Conservation (phyloP, 2,797 vertebrate genomes). For the Petrocephalus schoutedeni region DNA sequence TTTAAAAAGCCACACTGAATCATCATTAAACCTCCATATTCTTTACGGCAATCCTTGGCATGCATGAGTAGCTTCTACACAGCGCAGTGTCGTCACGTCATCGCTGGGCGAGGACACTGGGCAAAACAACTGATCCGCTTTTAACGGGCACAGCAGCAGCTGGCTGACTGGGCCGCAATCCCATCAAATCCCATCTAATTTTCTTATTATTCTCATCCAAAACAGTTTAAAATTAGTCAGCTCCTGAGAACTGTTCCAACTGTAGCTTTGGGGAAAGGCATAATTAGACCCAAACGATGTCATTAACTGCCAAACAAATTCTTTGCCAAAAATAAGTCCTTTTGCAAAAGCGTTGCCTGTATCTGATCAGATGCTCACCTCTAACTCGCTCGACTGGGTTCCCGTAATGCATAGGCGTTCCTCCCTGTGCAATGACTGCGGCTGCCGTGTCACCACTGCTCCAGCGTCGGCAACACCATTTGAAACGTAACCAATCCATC, state of each 20-base stretch:
- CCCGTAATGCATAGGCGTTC: not conserved
- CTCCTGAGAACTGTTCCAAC: not conserved
- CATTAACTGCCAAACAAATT: not conserved
- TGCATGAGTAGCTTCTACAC: not conserved
- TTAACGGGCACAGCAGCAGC: not conserved
- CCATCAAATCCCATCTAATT: not conserved
- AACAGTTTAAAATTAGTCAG: not conserved
- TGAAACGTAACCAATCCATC: not conserved
- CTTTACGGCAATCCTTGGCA: not conserved
- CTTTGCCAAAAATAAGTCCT: not conserved
- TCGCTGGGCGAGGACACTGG: not conserved
- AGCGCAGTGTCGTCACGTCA: not conserved
- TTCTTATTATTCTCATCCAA: not conserved
- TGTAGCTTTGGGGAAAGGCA: not conserved
- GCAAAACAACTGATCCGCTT: not conserved
- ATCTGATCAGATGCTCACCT: not conserved
- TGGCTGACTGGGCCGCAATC: not conserved
- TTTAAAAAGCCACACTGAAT: not conserved
- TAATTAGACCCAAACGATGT: not conserved
- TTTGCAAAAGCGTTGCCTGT: not conserved
- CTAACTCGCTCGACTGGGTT: not conserved
- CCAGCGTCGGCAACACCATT: not conserved
- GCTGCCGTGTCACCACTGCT: not conserved
- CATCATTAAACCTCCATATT: not conserved
- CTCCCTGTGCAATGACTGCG: not conserved